Evolutionary conservation across 2,797 vertebrate species (phyloP), one percentile per base, ranked within the genome.

Genomic region (Onychomys torridus): DNA sequence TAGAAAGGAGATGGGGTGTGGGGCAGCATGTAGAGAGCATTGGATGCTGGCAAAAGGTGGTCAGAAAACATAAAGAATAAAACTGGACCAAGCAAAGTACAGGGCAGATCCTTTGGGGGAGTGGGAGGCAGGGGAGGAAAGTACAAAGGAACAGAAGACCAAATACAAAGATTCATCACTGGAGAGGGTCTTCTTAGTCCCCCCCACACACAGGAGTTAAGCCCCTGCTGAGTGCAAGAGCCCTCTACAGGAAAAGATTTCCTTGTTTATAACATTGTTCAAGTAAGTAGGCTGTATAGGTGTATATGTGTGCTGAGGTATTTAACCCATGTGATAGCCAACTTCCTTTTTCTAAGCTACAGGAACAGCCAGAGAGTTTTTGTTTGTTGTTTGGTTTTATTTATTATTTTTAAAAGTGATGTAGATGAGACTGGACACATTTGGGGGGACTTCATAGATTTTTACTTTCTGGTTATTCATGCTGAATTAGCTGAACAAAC

Each of bases 21-120:
- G 73, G 92, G 57, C 3, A 0, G 85, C 67, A 11, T 90, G 67
- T 17, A 2, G 75, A 92, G 83, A 96, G 83, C 10, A 3, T 91
- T 96, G 91, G 87, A 95, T 85, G 76, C 96, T 93, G 96, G 96
- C 90, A 85, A 97, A 94, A 95, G 92, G 59, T 90, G 52, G 63
- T 92, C 75, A 89, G 89, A 87, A 96, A 96, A 96, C 94, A 84
- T 79, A 89, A 84, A 97, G 97, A 96, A 79, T 92, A 93, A 97
- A 97, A 97, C 46, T 63, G 81, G 89, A 67, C 63, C 90, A 77
- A 96, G 91, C 29, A 29, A 89, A 83, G 89, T 95, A 75, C 76
- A 81, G 63, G 27, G 90, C 61, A 82, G 92, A 57, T 92, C 89
- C 75, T 84, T 83, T 90, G 86, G 82, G 82, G 89, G 97, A 91